These are phyloP conservation scores for Cliona cf. orientalis DNA, from an alignment of 37 sponge, comb jelly and placozoan species.

Conservation along the genomic window DNA sequence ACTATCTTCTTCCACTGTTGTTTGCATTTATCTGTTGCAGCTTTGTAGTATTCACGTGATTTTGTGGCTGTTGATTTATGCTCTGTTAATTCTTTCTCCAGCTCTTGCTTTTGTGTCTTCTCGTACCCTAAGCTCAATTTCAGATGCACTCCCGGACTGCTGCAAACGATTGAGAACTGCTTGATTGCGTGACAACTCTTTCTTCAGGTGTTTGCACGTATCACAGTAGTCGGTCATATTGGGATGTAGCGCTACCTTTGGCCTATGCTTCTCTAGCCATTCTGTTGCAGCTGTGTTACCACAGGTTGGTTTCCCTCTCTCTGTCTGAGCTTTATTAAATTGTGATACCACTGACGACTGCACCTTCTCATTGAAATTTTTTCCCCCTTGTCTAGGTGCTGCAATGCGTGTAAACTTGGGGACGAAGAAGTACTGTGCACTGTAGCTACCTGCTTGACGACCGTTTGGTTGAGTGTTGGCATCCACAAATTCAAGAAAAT, in stretches of 20 bases:
- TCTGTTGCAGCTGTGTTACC: slow-evolving; percentile 17
- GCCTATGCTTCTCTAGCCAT: slow-evolving; percentile 56
- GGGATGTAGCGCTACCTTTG: slow-evolving; percentile 38
- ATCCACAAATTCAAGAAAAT: slow-evolving; percentile 67
- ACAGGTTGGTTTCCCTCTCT: slow-evolving; percentile 13
- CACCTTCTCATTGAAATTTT: slow-evolving; percentile 22
- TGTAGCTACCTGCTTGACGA: slow-evolving; percentile 46
- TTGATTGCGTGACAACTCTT: slow-evolving; percentile 19
- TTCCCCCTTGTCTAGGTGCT: slow-evolving; percentile 6
- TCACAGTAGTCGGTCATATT: slow-evolving; percentile 61
- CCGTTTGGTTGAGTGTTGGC: slow-evolving; percentile 53
- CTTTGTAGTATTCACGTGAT: slow-evolving; percentile 36
- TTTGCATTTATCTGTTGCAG: not conserved
- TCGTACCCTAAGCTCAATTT: not conserved
- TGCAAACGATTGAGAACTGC: slow-evolving; percentile 17
- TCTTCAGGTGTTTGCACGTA: slow-evolving; percentile 31
- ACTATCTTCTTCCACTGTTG: slow-evolving; percentile 31
- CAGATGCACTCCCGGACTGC: slow-evolving; percentile 43
- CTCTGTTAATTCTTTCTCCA: not conserved
- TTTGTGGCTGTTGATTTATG: slow-evolving; percentile 37
- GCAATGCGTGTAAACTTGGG: slow-evolving; percentile 23
- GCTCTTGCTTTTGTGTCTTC: too few relatives aligned
- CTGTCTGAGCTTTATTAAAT: slow-evolving; percentile 60
- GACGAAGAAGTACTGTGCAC: slow-evolving; percentile 43
- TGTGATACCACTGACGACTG: slow-evolving; percentile 26